Evolutionary conservation across 2,113 vertebrate genomes (phyloP), one percentile per base, ranked within the genome.

Genomic region (Morone saxatilis): DNA sequence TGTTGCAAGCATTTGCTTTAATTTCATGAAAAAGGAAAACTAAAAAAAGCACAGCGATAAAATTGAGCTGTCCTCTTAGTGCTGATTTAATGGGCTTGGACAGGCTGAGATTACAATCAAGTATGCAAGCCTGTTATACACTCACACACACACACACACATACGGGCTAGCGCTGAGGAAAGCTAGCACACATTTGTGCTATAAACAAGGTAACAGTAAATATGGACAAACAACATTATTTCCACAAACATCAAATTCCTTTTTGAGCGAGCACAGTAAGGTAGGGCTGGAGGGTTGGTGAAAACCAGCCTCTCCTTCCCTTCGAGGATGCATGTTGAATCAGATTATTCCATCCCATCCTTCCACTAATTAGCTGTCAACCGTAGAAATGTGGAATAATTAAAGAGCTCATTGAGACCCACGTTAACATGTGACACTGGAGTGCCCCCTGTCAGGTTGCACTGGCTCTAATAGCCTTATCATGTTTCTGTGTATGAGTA

Each of bases 341-440:
- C 73, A 53, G 74, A 86, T 89, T 81, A 66, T 80, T 78, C 43
- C 63, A 8, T 57, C 71, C 51, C 54, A 17, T 66, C 43, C 56
- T 76, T 38, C 25, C 38, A n/a, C 65, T 88, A 90, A 92, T 93
- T 81, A 83, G 36, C 89, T 91, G 85, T 91, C 89, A 89, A 31
- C 74, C 2, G 2, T 48, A 25, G 76, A 78, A 66, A 80, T 84
- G 81, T 60, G 54, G 68, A 88, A 73, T 88, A 83, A 91, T 88
- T 83, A 84, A 76, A 59, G 69, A 71, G 72, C 83, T 81, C 48
- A 77, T 82, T 76, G 43, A 71, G 76, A 90, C 74, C 31, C 53
- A 54, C 36, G 6, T 50, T 40, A 78, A 86, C 81, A 50, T 10
- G 76, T 63, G 86, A 90, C 67, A 70, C 69, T 63, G 74, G 59